These are phyloP conservation scores for Eupithecia exiguata DNA, from an alignment of 2,888 invertebrate genomes.

Conservation along the genomic window DNA sequence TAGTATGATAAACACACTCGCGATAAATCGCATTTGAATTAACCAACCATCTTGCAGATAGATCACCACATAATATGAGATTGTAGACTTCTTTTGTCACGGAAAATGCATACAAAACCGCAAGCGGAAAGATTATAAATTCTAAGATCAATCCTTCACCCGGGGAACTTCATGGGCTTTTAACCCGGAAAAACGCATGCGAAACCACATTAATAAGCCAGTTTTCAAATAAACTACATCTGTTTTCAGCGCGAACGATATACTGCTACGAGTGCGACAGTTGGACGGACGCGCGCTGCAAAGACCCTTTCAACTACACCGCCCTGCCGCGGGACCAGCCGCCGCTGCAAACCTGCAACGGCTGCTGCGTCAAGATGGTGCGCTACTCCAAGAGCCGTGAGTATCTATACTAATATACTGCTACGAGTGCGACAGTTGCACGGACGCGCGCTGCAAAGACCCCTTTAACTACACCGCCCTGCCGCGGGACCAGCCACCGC, in stretches of 20 bases:
- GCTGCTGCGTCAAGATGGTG: constrained; percentile 98
- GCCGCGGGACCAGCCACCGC: constrained; percentile 93
- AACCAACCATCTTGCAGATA: no score
- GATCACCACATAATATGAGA: no score
- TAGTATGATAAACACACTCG: no score
- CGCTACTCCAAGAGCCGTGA: constrained; percentile 94
- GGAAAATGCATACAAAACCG: neutral
- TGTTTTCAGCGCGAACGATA: constrained; percentile 89
- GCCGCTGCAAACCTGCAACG: constrained; percentile 93
- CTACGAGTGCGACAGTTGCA: constrained; percentile 97
- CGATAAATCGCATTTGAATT: no score
- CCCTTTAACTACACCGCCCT: constrained; percentile 97
- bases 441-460: constrained; percentile 93
- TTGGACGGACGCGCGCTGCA: constrained; percentile 94
- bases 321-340: constrained; percentile 94
- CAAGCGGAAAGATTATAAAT: neutral
- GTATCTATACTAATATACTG: constrained; percentile 84
- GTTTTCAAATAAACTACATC: neutral
- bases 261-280: constrained; percentile 98
- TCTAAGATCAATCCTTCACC: neutral
- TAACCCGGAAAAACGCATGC: neutral
- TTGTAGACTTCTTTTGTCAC: neutral
- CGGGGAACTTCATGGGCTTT: neutral
- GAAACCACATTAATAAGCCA: neutral
- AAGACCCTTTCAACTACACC: constrained; percentile 97